Evolutionary conservation across 2,113 vertebrate species (phyloP).

Genomic region (Engystomops pustulosus): DNA sequence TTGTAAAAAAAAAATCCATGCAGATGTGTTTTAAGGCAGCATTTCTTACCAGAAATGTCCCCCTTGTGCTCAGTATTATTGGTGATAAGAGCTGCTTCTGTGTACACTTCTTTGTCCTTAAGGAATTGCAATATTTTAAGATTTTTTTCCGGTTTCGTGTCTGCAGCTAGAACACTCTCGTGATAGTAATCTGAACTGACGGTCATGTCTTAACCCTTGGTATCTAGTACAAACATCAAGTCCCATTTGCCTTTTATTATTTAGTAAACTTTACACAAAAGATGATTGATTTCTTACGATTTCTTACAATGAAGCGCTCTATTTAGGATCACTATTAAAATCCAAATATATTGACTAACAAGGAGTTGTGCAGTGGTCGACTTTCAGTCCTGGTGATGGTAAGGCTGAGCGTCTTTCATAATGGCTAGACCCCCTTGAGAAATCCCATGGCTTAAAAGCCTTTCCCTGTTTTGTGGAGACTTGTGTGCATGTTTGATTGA

Average conservation of each 20-base stretch:
- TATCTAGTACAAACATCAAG: constrained; percentile 75
- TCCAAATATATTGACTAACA: not conserved
- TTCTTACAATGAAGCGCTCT: constrained; percentile 63
- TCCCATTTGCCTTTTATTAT: constrained; percentile 62
- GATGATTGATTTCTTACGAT: constrained; percentile 75
- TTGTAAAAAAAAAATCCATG: not conserved
- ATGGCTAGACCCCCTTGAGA: constrained; percentile 74
- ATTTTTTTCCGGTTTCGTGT: constrained; percentile 64
- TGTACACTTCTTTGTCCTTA: not conserved
- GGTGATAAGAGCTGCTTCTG: not conserved
- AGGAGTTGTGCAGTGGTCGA: not conserved
- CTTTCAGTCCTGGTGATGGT: not conserved
- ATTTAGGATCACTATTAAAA: constrained; percentile 11
- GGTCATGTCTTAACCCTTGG: constrained; percentile 70
- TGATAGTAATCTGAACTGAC: constrained; percentile 74
- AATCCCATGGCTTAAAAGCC: constrained; percentile 71
- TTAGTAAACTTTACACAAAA: constrained; percentile 62
- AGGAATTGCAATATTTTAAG: constrained; percentile 35
- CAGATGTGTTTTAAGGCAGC: not conserved
- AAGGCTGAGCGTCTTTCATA: constrained; percentile 76
- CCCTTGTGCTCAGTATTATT: not conserved
- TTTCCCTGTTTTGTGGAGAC: constrained; percentile 70
- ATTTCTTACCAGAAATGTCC: not conserved
- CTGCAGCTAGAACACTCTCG: constrained; percentile 70
- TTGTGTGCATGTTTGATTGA: constrained; percentile 76